Percentiles rank a stretch among this genome's conserved stretches.
Conservation (phyloP, 2,797 vertebrate species). For the Myotis planiceps region DNA sequence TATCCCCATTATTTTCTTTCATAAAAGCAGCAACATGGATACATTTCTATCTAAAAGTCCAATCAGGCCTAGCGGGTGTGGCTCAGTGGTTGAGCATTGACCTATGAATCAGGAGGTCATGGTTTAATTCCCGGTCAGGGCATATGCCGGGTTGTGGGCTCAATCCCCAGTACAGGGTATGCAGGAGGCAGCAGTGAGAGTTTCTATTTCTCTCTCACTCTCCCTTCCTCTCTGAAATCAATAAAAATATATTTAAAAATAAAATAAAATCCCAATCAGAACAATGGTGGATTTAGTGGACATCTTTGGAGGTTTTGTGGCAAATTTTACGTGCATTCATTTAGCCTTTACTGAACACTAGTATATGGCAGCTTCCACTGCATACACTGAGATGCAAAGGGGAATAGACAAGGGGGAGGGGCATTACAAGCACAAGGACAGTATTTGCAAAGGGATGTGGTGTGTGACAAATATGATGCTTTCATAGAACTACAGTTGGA, state of each 20-base stretch:
- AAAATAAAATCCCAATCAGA: not conserved
- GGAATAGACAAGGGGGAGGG: not conserved
- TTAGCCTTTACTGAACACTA: conserved; percentile 24
- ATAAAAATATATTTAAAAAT: too few relatives aligned
- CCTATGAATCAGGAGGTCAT: too few relatives aligned
- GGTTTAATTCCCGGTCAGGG: too few relatives aligned
- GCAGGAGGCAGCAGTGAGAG: too few relatives aligned
- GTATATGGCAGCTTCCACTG: not conserved
- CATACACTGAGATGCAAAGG: not conserved
- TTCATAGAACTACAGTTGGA: not conserved
- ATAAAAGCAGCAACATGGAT: not conserved
- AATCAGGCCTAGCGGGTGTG: not conserved
- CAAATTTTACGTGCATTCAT: not conserved
- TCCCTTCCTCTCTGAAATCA: too few relatives aligned
- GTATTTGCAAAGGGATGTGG: not conserved
- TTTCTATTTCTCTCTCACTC: too few relatives aligned
- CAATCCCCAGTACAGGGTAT: too few relatives aligned
- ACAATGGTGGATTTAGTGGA: not conserved
- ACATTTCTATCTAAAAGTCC: not conserved
- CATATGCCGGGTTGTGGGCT: too few relatives aligned
- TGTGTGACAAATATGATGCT: not conserved
- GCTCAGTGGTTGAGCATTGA: too few relatives aligned
- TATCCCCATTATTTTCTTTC: not conserved
- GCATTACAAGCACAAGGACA: not conserved
- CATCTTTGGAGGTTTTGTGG: not conserved